Evolutionary conservation across 2,113 vertebrate genomes (phyloP).

Genomic region (Triplophysa rosa): DNA sequence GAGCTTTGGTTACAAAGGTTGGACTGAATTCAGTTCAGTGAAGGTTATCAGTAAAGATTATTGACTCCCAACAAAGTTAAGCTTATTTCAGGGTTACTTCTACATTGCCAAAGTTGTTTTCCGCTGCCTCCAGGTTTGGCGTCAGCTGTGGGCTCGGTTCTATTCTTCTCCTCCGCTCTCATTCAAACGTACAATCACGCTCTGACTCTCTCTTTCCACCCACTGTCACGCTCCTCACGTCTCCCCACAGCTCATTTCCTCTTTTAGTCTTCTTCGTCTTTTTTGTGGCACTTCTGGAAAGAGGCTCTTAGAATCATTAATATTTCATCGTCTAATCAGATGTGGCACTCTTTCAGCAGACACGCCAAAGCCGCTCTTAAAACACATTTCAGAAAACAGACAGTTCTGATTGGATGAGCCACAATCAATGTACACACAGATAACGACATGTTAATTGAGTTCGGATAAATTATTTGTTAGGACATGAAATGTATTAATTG

Average conservation of each 20-base stretch:
- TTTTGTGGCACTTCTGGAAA: slow-evolving; percentile 67
- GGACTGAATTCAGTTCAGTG: background rate
- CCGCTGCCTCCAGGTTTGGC: slow-evolving; percentile 5
- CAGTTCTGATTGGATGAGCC: background rate
- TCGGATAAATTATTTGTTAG: too few species aligned
- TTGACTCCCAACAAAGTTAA: background rate
- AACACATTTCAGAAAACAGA: background rate
- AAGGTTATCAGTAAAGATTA: background rate
- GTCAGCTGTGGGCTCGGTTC: slow-evolving; percentile 20
- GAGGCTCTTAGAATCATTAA: slow-evolving; percentile 59
- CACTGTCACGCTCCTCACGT: slow-evolving; percentile 12
- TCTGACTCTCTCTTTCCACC: slow-evolving; percentile 21
- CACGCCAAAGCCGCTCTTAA: background rate
- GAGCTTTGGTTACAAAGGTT: background rate
- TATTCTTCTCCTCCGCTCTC: slow-evolving; percentile 27
- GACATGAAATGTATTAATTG: too few species aligned
- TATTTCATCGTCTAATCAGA: slow-evolving; percentile 52
- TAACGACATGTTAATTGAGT: too few species aligned
- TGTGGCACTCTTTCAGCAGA: slow-evolving; percentile 21
- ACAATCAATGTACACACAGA: background rate
- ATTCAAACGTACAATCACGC: slow-evolving; percentile 15
- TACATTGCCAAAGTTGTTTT: background rate
- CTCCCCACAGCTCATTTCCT: slow-evolving; percentile 6
- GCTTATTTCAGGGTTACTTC: background rate
- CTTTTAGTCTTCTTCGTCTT: slow-evolving; percentile 24